A percentile compares a stretch with the other conserved stretches of the same genome.
These are phyloP conservation scores for Thryonomys swinderianus DNA, from an alignment of 2,113 vertebrate species.

Conservation along the genomic window DNA sequence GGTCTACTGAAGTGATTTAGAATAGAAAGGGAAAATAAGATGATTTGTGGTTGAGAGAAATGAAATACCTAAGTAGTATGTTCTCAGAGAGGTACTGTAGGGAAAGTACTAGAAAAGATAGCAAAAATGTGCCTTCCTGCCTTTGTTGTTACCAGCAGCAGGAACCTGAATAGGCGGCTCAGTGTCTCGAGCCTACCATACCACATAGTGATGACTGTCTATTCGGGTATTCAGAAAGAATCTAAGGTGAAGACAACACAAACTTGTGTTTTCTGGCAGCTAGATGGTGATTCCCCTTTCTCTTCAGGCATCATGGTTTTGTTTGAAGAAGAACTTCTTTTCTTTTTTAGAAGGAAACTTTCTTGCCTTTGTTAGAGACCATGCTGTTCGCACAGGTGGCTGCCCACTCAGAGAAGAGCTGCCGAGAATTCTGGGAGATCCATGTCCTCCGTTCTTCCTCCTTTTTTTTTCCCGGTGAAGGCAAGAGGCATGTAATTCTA, in stretches of 20 bases:
- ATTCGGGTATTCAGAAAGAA: neutral
- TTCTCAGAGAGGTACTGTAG: neutral
- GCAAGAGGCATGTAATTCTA: neutral
- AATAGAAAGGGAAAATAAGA: neutral
- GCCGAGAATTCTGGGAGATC: neutral
- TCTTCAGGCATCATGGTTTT: neutral
- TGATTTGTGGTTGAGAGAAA: slow-evolving; percentile 46
- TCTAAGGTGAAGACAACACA: neutral
- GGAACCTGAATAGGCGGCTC: neutral
- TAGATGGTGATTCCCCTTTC: neutral
- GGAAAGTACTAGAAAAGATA: neutral
- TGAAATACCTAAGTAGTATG: slow-evolving; percentile 11
- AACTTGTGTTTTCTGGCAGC: neutral
- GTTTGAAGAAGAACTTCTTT: neutral
- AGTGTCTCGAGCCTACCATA: neutral
- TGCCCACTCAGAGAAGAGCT: neutral
- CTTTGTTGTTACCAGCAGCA: neutral
- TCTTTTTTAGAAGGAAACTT: too few species aligned
- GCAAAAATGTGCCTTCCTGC: neutral
- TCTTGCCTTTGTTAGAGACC: neutral
- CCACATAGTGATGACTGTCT: accelerated
- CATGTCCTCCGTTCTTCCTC: neutral
- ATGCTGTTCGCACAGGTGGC: accelerated
- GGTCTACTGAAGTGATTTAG: slow-evolving; percentile 60
- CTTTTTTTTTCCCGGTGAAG: neutral